Evolutionary conservation across 2,888 invertebrate genomes (phyloP), one percentile per base, ranked within the genome.

Genomic region (Rambutsinella grinnellia): DNA sequence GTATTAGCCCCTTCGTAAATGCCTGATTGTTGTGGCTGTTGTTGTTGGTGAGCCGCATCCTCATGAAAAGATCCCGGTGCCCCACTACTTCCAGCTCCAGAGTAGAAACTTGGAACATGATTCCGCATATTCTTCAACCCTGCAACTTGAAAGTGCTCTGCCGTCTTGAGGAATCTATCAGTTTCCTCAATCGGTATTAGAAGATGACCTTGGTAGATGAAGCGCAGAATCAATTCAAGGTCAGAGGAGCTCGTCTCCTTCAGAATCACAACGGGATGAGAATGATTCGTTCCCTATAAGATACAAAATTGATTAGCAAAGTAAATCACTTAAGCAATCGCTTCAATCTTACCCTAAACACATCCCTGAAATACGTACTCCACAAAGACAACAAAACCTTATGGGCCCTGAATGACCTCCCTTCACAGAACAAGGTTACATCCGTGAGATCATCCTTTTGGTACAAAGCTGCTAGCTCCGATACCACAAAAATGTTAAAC

Each of bases 181-280:
- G 77, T 71, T 28, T 79, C 79, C 54, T 81, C 79, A 27, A 72
- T 78, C 1, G 76, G 76, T 15, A 79, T 76, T 3, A 78, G 60
- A 3, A 79, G 58, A 51, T 81, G 79, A n/a, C 81, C 81, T 70
- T 81, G 79, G 61, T 81, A 81, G 17, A 81, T 81, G 49, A 79
- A 81, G 3, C 74, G 75, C 0, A 81, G 76, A 10, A 81, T 81
- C 6, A 79, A 56, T 53, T 81, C 79, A 13, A 81, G 51, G 28
- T 81, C 81, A 3, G 66, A 63, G 6, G 77, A 68, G 15, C 58
- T 67, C 36, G 79, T 79, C 21, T 81, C 79, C 46, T 71, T 49
- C 26, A 79, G 19, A 26, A 79, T 76, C 21, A 79, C 72, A 15
- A 79, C 76, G 21, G 79, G 79, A 46, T 79, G 68, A 24, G 74